Base-by-base conservation (phyloP, 2,113 vertebrate species). In the Paracanthobrama guichenoti region DNA sequence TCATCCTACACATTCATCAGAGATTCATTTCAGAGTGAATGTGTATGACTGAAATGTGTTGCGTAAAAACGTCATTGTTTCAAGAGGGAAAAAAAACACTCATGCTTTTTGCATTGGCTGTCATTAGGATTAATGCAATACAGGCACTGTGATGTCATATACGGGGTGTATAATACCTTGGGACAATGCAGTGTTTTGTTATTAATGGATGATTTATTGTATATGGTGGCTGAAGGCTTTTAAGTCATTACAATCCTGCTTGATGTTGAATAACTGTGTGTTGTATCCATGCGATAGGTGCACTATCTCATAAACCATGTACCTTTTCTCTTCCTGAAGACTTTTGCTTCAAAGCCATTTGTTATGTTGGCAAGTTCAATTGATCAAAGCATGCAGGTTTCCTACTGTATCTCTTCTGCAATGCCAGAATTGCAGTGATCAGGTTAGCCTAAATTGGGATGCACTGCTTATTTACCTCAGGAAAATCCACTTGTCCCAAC, bases 111-210 rank as follows among this genome's bases (percentile, higher is more conserved):
- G 10, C 20, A 78, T 42, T 22, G 28, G 28, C 53, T 78, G 50
- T 39, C 31, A 13, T 39, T 78, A 24, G 31, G 28, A 59, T 78
- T 59, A 79, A 44, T 44, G 35, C 55, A 79, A 57, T 26, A 79
- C 53, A 60, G 39, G 35, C 59, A 6, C 13, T 46, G 3, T 46
- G 14, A 64, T 78, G 31, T 78, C 53, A 64, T 48, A 64, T 6
- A 64, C 9, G 0, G 7, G 44, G 11, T 35, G 9, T 57, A 20
- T 50, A 48, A 73, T 55, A 57, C 18, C 26, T 28, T 20, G 77
- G 77, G 39, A 66, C 77, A 79, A 79, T 66, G 77, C 59, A 79
- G 77, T 79, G 79, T 67, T 66, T 67, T 81, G 60, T 81, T 81
- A 81, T 48, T 67, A 53, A 81, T 67, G 62, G 42, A n/a, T 67